phyloP scores from a whole-genome alignment of 2,113 vertebrate genomes.

The Balaeniceps rex region DNA sequence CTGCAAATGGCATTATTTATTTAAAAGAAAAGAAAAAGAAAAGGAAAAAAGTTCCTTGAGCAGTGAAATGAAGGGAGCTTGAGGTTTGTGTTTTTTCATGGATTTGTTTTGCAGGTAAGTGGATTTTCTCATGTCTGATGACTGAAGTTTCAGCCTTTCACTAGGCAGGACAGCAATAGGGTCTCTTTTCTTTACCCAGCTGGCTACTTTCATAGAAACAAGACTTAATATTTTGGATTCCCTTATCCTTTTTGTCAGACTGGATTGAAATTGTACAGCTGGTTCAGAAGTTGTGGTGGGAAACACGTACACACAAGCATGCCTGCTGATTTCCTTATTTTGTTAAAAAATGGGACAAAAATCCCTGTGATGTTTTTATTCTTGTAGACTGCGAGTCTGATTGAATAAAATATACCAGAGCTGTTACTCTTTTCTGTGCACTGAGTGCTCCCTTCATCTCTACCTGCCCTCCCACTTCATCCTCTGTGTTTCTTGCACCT shows the following conservation, averaged over 20 bases:
- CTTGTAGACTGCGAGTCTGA: neutral
- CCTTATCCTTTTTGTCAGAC: neutral
- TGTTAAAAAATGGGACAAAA: neutral
- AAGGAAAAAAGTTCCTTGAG: neutral
- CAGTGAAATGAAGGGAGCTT: neutral
- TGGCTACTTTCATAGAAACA: neutral
- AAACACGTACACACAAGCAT: neutral
- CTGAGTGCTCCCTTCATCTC: neutral
- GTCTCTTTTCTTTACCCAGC: neutral
- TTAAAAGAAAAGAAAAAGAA: neutral
- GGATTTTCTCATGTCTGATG: neutral
- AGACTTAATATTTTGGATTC: neutral
- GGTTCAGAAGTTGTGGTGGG: neutral
- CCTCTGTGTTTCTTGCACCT: neutral
- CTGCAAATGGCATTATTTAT: neutral
- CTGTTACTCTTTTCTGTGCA: neutral
- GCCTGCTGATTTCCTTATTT: neutral
- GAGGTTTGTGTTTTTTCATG: neutral
- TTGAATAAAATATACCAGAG: neutral
- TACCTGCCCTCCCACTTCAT: neutral
- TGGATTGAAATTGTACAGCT: constrained; percentile 3
- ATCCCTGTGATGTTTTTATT: constrained; percentile 12
- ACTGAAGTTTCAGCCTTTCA: neutral
- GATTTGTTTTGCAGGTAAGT: neutral
- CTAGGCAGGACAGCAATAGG: neutral